A percentile compares a stretch with the other conserved stretches of the same genome.
These are phyloP conservation scores for Danio aesculapii DNA, from an alignment of 2,797 vertebrate species.

Conservation along the genomic window DNA sequence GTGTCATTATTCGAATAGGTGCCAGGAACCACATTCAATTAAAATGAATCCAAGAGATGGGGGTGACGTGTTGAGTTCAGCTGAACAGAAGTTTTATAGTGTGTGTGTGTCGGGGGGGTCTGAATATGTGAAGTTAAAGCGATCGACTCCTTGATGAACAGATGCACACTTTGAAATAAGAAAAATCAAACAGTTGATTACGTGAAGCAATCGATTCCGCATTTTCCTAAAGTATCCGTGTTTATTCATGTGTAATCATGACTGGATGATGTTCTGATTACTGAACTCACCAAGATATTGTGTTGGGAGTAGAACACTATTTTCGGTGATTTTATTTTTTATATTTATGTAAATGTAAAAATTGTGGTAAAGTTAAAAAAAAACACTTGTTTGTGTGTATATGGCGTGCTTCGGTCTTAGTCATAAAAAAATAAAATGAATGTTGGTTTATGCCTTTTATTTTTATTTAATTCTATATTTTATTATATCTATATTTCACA, in stretches of 20 bases:
- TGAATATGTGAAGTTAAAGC: background rate
- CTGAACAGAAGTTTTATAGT: background rate
- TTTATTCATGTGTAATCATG: conserved; percentile 41
- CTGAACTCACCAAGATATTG: conserved; percentile 29
- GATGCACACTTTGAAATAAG: background rate
- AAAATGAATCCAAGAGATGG: conserved; percentile 56
- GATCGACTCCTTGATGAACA: conserved; percentile 14
- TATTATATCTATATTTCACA: background rate
- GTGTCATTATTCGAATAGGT: conserved; percentile 53
- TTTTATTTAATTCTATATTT: background rate
- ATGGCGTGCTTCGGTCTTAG: conserved; percentile 23
- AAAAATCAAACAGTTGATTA: conserved; percentile 17
- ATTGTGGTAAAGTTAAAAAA: conserved; percentile 8
- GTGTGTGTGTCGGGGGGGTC: background rate
- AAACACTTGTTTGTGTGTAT: background rate
- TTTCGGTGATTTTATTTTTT: conserved; percentile 42
- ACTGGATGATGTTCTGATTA: conserved; percentile 41
- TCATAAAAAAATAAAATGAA: background rate
- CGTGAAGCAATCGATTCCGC: background rate
- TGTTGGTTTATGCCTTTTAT: background rate
- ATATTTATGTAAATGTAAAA: background rate
- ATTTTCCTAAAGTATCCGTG: conserved; percentile 9
- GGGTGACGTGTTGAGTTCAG: conserved; percentile 18
- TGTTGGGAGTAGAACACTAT: conserved; percentile 33
- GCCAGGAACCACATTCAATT: conserved; percentile 54